Conservation (phyloP, 2,113 vertebrate genomes). For the Melanotaenia duboulayi region DNA sequence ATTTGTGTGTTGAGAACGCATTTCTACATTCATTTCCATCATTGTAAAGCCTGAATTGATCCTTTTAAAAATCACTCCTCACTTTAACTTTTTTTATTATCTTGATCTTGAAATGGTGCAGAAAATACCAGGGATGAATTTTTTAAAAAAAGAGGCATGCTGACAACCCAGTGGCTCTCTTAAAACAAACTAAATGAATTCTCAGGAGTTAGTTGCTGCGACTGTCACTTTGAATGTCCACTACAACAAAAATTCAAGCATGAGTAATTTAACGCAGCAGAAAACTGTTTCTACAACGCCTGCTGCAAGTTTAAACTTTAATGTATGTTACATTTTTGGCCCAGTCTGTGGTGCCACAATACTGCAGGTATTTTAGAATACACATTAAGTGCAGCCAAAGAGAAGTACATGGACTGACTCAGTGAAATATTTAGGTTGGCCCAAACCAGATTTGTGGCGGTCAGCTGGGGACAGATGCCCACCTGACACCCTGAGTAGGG, state of each 20-base stretch:
- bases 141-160: background rate
- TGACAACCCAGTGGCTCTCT: background rate
- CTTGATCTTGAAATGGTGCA: no score
- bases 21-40: background rate
- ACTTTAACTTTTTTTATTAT: background rate
- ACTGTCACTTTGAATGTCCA: slow-evolving; percentile 1
- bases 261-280: slow-evolving; percentile 16
- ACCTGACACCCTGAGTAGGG: slow-evolving; percentile 40
- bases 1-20: background rate
- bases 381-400: background rate
- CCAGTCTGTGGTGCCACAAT: slow-evolving; percentile 4
- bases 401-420: slow-evolving; percentile 2
- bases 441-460: background rate
- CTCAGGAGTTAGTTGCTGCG: background rate
- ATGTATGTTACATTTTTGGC: background rate
- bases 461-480: slow-evolving; percentile 29
- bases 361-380: background rate
- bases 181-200: slow-evolving; percentile 10
- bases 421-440: slow-evolving; percentile 41
- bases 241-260: slow-evolving; percentile 1
- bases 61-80: slow-evolving; percentile 1
- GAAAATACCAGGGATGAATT: no score
- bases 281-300: background rate
- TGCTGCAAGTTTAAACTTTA: background rate
- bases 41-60: background rate